phyloP scores from a whole-genome alignment of 2,888 invertebrate genomes.

The Drosophila maculinotata region DNA sequence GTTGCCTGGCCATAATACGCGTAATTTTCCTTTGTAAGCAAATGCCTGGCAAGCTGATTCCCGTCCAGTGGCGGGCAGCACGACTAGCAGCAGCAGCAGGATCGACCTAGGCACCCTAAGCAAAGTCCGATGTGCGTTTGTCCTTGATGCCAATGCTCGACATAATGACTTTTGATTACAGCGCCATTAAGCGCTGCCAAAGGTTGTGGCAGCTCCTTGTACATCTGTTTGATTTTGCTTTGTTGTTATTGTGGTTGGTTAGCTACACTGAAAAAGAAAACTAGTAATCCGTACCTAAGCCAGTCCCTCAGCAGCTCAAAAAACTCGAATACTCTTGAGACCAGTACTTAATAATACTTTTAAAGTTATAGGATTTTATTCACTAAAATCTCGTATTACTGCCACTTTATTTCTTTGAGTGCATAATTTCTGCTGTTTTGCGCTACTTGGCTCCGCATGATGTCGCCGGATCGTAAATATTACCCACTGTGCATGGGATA shows the following conservation, averaged over 20 bases:
- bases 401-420: background rate
- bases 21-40: slow-evolving; percentile 75
- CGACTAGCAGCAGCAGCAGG: slow-evolving; percentile 28
- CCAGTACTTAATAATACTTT: too few relatives aligned
- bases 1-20: slow-evolving; percentile 68
- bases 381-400: too few relatives aligned
- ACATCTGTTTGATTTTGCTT: slow-evolving; percentile 74
- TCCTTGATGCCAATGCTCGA: slow-evolving; percentile 71
- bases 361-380: too few relatives aligned
- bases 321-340: too few relatives aligned
- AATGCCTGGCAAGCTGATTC: slow-evolving; percentile 57
- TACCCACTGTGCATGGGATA: slow-evolving; percentile 61
- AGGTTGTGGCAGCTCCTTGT: slow-evolving; percentile 40
- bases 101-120: slow-evolving; percentile 33
- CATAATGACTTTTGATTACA: slow-evolving; percentile 79
- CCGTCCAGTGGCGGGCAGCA: slow-evolving; percentile 43
- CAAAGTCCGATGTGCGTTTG: slow-evolving; percentile 39
- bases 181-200: slow-evolving; percentile 72
- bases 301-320: too few relatives aligned
- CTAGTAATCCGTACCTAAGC: too few relatives aligned
- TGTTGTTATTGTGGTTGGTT: slow-evolving; percentile 4
- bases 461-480: slow-evolving; percentile 58
- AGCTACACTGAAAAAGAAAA: too few relatives aligned
- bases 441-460: slow-evolving; percentile 41
- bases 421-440: background rate